Evolutionary conservation across 2,888 invertebrate species (phyloP).

Genomic region (Caenorhabditis sp.): DNA sequence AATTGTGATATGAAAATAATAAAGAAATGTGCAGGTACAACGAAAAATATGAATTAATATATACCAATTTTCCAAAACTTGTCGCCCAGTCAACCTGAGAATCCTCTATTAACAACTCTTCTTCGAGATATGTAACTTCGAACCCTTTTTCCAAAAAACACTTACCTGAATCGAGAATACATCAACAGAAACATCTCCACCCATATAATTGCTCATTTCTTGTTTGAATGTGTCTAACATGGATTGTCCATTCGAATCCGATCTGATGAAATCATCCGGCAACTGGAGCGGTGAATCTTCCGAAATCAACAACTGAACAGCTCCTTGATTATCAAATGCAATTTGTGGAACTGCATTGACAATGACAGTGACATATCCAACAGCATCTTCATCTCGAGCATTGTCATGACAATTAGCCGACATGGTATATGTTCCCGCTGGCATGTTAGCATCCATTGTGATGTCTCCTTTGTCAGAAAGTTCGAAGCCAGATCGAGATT

Average conservation of each 20-base stretch:
- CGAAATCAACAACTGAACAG: conserved; percentile 59
- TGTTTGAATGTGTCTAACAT: conserved; percentile 50
- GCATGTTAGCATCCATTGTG: conserved; percentile 90
- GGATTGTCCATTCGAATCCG: conserved; percentile 50
- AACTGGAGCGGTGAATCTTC: conserved; percentile 50
- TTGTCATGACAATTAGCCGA: conserved; percentile 73
- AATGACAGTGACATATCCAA: conserved; percentile 92
- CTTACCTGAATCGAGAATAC: conserved; percentile 88
- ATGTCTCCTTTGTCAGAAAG: conserved; percentile 76
- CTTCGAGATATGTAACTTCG: too few relatives aligned
- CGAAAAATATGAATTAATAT: not conserved
- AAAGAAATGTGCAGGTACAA: not conserved
- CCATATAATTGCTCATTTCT: conserved; percentile 83
- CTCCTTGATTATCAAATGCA: conserved; percentile 49
- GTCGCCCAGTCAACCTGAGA: conserved; percentile 32
- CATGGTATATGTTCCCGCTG: conserved; percentile 82
- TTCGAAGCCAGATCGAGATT: conserved; percentile 75
- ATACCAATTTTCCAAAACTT: conserved; percentile 33
- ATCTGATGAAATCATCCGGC: conserved; percentile 57
- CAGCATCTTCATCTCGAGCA: conserved; percentile 92
- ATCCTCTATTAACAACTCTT: not conserved
- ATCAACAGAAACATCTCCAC: conserved; percentile 80
- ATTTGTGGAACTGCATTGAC: conserved; percentile 89
- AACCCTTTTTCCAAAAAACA: not conserved
- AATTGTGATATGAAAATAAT: not conserved